A percentile compares a stretch with the other conserved stretches of the same genome.
Evolutionary conservation across 2,888 invertebrate species (phyloP).

Genomic region (Agonopterix alstromeriana): DNA sequence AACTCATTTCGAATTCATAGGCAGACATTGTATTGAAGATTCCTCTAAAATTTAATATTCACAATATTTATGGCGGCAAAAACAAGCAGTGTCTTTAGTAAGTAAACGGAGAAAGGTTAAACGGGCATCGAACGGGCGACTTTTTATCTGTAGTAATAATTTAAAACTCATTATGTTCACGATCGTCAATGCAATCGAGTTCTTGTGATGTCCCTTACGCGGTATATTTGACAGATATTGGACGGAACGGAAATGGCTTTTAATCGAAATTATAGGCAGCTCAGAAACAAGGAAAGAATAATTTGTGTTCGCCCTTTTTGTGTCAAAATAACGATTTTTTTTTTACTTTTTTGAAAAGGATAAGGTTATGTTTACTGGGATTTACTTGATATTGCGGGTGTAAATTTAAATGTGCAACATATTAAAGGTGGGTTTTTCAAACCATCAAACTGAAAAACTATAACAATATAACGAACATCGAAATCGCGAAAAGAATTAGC

Average conservation of each 20-base stretch:
- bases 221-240: conserved; percentile 75
- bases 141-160: conserved; percentile 73
- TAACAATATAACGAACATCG: no score
- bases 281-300: conserved; percentile 62
- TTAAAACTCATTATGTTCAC: conserved; percentile 73
- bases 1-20: conserved; percentile 1
- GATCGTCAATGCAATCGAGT: conserved; percentile 73
- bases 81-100: conserved; percentile 36
- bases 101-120: conserved; percentile 63
- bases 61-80: conserved; percentile 14
- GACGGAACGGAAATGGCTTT: conserved; percentile 69
- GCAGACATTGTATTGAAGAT: conserved; percentile 9
- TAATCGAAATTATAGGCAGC: conserved; percentile 66
- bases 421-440: no score
- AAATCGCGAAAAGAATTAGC: no score
- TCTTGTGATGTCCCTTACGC: conserved; percentile 69
- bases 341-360: conserved; percentile 15
- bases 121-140: conserved; percentile 44
- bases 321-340: conserved; percentile 24
- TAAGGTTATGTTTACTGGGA: conserved; percentile 6
- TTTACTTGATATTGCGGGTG: no score
- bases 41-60: conserved; percentile 9
- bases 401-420: no score
- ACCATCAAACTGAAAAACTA: no score
- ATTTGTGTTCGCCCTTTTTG: conserved; percentile 35